Percentiles rank a stretch among this genome's conserved stretches.
Conservation (phyloP, 53 echinoderm and acorn worm species). For the Henricia sp. region DNA sequence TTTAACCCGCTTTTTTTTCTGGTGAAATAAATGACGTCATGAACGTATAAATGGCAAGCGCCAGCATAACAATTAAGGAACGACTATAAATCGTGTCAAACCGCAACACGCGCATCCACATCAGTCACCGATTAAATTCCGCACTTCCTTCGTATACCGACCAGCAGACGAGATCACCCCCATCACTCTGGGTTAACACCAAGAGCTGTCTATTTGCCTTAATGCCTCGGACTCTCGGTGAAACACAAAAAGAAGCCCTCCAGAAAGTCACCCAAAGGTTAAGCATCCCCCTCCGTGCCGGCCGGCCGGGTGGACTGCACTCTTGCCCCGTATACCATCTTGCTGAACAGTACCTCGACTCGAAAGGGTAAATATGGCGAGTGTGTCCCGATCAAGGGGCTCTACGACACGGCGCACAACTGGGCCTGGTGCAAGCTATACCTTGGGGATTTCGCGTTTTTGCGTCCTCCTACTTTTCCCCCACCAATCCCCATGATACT, state of each 20-base stretch:
- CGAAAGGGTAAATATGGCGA: slow-evolving; percentile 34
- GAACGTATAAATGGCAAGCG: too few species aligned
- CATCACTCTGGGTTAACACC: slow-evolving; percentile 35
- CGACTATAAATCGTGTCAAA: too few species aligned
- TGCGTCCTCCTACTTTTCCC: not conserved
- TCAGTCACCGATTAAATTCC: not conserved
- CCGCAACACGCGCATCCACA: too few species aligned
- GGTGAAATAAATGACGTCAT: too few species aligned
- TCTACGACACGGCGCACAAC: not conserved
- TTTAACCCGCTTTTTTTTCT: too few species aligned
- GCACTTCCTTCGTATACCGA: not conserved
- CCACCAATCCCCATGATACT: slow-evolving; percentile 46
- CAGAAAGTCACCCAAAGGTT: slow-evolving; percentile 42
- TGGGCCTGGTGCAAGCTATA: not conserved
- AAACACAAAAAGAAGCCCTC: slow-evolving; percentile 8
- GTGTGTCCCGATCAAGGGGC: too few species aligned
- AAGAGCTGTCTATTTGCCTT: slow-evolving; percentile 51
- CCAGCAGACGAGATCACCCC: not conserved
- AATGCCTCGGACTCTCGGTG: not conserved
- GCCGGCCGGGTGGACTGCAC: slow-evolving; percentile 39
- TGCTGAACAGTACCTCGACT: slow-evolving; percentile 5
- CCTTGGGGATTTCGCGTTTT: slow-evolving; percentile 31
- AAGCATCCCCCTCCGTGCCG: slow-evolving; percentile 12
- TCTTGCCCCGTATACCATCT: not conserved
- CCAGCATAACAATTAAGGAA: too few species aligned